Evolutionary conservation across 1,140 invertebrate genomes (phyloP).

Genomic region (Mamestra configurata): DNA sequence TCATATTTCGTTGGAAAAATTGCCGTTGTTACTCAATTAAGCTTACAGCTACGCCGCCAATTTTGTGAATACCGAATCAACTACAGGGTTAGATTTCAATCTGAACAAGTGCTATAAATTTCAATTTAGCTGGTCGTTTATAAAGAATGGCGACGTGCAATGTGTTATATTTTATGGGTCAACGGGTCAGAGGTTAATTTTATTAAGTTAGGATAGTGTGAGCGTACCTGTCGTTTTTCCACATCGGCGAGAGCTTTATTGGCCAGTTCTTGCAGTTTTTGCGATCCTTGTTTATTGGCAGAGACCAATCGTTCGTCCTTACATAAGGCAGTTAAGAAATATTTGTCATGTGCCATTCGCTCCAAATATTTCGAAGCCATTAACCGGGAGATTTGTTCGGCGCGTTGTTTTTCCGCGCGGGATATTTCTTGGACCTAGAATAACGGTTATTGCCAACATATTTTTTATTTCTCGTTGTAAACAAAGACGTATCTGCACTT

Average conservation of each 20-base stretch:
- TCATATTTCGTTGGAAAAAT: not conserved
- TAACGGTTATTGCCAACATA: slow-evolving; percentile 44
- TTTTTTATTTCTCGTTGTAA: slow-evolving; percentile 47
- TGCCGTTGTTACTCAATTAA: slow-evolving; percentile 31
- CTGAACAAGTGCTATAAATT: slow-evolving; percentile 37
- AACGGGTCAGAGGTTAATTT: slow-evolving; percentile 32
- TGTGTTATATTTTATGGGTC: slow-evolving; percentile 27
- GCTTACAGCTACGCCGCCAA: not conserved
- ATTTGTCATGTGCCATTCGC: slow-evolving; percentile 84
- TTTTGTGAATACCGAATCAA: not conserved
- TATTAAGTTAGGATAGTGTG: slow-evolving; percentile 38
- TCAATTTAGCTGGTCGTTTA: slow-evolving; percentile 24
- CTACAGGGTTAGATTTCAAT: slow-evolving; percentile 35
- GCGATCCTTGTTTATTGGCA: slow-evolving; percentile 78
- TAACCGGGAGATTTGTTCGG: slow-evolving; percentile 77
- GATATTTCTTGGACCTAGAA: slow-evolving; percentile 78
- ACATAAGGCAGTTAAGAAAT: slow-evolving; percentile 78
- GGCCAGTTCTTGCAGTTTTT: slow-evolving; percentile 73
- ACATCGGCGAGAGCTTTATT: slow-evolving; percentile 76
- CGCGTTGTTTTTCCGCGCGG: slow-evolving; percentile 74
- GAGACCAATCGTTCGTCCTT: slow-evolving; percentile 80
- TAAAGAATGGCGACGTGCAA: slow-evolving; percentile 7
- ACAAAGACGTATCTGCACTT: slow-evolving; percentile 42
- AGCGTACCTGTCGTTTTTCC: slow-evolving; percentile 78
- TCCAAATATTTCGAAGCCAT: slow-evolving; percentile 84